These are phyloP conservation scores for Trachelipus rathkii DNA, from an alignment of 1,140 invertebrate genomes.

Conservation along the genomic window DNA sequence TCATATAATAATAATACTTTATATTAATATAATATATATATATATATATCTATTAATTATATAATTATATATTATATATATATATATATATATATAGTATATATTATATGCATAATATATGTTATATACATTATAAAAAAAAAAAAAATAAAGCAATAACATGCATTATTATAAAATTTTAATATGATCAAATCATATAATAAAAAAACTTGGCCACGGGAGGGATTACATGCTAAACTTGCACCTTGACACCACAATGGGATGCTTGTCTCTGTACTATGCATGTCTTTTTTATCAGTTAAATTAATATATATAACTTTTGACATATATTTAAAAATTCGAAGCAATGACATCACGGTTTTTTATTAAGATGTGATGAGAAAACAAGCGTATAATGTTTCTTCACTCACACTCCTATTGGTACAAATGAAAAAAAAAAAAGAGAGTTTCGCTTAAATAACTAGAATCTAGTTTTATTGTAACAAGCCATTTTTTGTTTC, in stretches of 20 bases:
- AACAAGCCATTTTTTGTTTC: too few species aligned
- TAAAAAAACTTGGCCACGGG: background rate
- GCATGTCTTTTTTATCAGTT: background rate
- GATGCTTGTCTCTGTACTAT: constrained; percentile 9
- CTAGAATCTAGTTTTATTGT: too few species aligned
- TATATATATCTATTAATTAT: background rate
- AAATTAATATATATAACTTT: too few species aligned
- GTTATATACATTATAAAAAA: background rate
- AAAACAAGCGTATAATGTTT: too few species aligned
- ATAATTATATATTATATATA: background rate
- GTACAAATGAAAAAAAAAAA: too few species aligned
- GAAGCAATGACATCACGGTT: too few species aligned
- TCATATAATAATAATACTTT: too few species aligned
- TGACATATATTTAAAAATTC: too few species aligned
- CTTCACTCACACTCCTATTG: too few species aligned
- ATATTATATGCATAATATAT: background rate
- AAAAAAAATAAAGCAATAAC: background rate
- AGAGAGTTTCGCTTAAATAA: too few species aligned
- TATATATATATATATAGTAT: constrained; percentile 18
- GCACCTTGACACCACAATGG: background rate
- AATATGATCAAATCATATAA: background rate
- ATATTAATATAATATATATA: too few species aligned
- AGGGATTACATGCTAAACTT: background rate
- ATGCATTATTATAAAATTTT: background rate
- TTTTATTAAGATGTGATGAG: too few species aligned